Evolutionary conservation across 2,888 invertebrate genomes (phyloP), one percentile per base, ranked within the genome.

Genomic region (Hedya salicella): DNA sequence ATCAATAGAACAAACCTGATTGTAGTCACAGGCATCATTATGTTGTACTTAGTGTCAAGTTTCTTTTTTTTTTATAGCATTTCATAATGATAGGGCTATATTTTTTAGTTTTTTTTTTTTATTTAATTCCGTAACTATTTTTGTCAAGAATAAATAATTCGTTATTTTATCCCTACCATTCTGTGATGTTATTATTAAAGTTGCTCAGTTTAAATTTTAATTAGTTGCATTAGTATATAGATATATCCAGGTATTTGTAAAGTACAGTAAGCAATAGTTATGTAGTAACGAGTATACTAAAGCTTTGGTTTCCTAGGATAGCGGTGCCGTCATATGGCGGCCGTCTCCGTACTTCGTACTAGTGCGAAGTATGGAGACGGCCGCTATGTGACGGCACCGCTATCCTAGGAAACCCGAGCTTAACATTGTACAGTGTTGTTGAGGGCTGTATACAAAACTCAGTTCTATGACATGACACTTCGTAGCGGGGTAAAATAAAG

Each of bases 141-240:
- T 67, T 44, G 46, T 61, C 36, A 46, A 19, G 25, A 21, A 32
- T 42, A 48, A 52, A 16, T 60, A 61, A 50, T 19, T 54, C 50
- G 59, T 61, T 59, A 60, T 62, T 56, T 62, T 62, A 68, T 61
- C 40, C 66, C 60, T 19, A 42, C 40, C 53, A 39, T 59, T 59
- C 66, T 70, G 69, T 71, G 70, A 63, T 62, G 60, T 69, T 69
- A 69, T 66, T 62, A 63, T 77, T 80, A 85, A 82, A 78, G 83
- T 89, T 89, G 88, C 89, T 90, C 89, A 90, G 77, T 88, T 83
- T 73, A 83, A 84, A 85, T 84, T 87, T 86, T 87, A 84, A 82
- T 75, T 73, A 73, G 75, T 78, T 71, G 69, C 70, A 67, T 72
- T 73, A 68, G 69, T 69, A 62, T 69, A 66, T 73, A 64, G 69